phyloP scores from a whole-genome alignment of 1,140 invertebrate genomes.

The Mercenaria mercenaria region DNA sequence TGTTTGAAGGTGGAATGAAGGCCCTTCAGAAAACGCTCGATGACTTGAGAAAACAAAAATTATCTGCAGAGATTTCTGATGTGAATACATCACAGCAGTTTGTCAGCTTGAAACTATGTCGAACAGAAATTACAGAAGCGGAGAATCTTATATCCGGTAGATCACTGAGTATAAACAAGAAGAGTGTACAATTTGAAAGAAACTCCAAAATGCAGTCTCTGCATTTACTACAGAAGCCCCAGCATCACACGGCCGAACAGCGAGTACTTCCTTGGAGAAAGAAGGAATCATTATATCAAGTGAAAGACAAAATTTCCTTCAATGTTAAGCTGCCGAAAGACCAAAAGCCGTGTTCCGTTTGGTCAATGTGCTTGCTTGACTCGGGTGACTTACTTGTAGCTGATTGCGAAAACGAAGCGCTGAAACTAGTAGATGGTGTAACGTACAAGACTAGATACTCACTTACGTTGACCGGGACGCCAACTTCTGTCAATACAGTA shows the following conservation, averaged over 20 bases:
- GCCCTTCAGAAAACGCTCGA: neutral
- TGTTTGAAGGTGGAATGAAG: neutral
- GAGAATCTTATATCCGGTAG: neutral
- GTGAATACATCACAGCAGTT: neutral
- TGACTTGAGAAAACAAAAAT: neutral
- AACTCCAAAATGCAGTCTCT: neutral
- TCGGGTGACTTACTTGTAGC: neutral
- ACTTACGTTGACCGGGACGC: neutral
- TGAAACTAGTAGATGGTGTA: constrained; percentile 7
- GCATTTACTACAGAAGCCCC: no score
- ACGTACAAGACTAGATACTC: neutral
- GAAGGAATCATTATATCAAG: neutral
- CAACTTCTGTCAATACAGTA: neutral
- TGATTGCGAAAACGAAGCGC: neutral
- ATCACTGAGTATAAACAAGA: neutral
- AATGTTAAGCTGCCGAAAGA: neutral
- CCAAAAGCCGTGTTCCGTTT: neutral
- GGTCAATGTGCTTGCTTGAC: neutral
- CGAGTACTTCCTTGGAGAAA: no score
- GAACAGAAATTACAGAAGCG: neutral
- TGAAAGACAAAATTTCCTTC: neutral
- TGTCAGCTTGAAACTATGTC: neutral
- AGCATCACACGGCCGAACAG: no score
- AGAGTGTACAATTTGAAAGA: neutral
- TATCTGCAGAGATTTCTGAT: no score